Evolutionary conservation across 1,140 invertebrate genomes (phyloP), one percentile per base, ranked within the genome.

Genomic region (Cardiocondyla obscurior): DNA sequence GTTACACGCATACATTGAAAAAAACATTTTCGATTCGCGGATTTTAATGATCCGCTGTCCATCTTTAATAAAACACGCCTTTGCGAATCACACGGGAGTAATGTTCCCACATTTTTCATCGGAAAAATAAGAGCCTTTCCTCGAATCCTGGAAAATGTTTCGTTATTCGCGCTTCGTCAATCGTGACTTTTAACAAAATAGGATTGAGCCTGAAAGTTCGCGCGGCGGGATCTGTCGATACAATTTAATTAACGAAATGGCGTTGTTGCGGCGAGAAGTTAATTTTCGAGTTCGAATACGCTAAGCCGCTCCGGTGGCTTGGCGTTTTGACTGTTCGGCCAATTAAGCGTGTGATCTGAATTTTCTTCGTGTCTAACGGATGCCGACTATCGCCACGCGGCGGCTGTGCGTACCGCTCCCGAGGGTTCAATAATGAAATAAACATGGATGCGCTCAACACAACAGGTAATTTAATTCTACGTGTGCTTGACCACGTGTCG

Each of bases 341-440:
- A 90, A 91, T 91, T 89, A 85, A 72, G 74, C 84, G 90, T 74
- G 85, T 85, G 88, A 90, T 91, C 83, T 85, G 88, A 84, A 86
- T 90, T 85, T 83, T 82, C 82, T 64, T 73, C 73, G 49, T 28
- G 28, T 33, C 60, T 55, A n/a, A 60, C 22, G 55, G 25, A 83
- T 60, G 33, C 8, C 14, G n/a, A n/a, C 19, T 57, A 39, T 16
- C 25, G 28, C 82, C 33, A n/a, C n/a, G n/a, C n/a, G n/a, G n/a
- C n/a, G 74, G 28, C 58, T n/a, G 65, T n/a, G n/a, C n/a, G n/a
- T n/a, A 46, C 36, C 72, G 36, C 44, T 85, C 90, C 88, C 90
- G 44, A 51, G 89, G 81, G 91, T 62, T 74, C 81, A 90, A 90
- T 93, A 93, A 92, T 90, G 90, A 92, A 90, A 87, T 86, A 86